These are phyloP conservation scores for Drosophila mayri DNA, from an alignment of 1,140 invertebrate species.

Conservation along the genomic window DNA sequence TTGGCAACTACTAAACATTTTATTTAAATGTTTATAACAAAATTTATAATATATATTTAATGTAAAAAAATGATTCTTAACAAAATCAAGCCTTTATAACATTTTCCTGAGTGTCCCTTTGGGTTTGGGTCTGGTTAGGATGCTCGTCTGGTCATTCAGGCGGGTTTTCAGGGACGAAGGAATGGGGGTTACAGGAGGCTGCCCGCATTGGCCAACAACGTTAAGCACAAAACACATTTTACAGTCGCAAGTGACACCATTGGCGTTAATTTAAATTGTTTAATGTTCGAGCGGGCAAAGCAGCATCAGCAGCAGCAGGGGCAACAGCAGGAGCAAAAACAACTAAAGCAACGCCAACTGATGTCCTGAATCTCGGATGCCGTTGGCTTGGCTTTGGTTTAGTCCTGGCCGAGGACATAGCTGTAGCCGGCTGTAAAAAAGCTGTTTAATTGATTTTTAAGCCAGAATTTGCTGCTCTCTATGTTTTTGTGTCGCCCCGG, in stretches of 20 bases:
- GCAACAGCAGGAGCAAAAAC: slow-evolving; percentile 22
- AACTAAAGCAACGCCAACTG: slow-evolving; percentile 41
- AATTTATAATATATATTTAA: not conserved
- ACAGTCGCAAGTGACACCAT: slow-evolving; percentile 83
- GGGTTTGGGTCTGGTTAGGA: slow-evolving; percentile 11
- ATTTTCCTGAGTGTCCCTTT: slow-evolving; percentile 6
- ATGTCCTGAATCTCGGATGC: slow-evolving; percentile 66
- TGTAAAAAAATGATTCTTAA: not conserved
- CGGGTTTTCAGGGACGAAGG: not conserved
- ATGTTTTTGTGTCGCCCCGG: slow-evolving; percentile 69
- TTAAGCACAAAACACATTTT: slow-evolving; percentile 83
- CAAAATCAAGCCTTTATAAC: not conserved
- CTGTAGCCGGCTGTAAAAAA: slow-evolving; percentile 67
- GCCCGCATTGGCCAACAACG: slow-evolving; percentile 69
- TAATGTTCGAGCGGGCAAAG: slow-evolving; percentile 65
- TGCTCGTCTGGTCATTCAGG: slow-evolving; percentile 44
- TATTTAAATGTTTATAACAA: accelerated
- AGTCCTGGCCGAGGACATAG: slow-evolving; percentile 4
- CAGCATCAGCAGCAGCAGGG: not conserved
- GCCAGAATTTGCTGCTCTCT: slow-evolving; percentile 76
- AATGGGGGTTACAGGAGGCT: not conserved
- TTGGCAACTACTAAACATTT: not conserved
- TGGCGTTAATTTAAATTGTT: slow-evolving; percentile 84
- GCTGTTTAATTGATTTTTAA: slow-evolving; percentile 84
- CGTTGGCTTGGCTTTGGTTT: slow-evolving; percentile 63